A percentile compares a stretch with the other conserved stretches of the same genome.
These are phyloP conservation scores for Aeoliscus strigatus DNA, from an alignment of 2,797 vertebrate species.

Conservation along the genomic window DNA sequence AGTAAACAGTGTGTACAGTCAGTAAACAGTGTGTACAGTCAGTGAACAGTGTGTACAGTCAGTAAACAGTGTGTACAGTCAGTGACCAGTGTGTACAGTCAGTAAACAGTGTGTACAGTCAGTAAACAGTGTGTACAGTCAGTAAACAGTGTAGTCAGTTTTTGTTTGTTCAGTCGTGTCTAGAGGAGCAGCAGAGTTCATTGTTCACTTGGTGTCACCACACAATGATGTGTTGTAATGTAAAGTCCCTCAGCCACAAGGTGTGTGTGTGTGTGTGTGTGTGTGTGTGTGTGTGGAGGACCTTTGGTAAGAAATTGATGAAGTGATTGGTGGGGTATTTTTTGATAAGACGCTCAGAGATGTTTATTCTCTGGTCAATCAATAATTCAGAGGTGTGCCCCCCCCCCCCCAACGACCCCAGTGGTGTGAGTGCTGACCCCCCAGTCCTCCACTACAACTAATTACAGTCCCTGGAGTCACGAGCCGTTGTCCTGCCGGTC, in stretches of 20 bases:
- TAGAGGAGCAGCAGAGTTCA: constrained; percentile 18
- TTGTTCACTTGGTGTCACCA: constrained; percentile 39
- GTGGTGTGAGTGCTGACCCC: constrained; percentile 26
- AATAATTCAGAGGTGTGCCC: constrained; percentile 43
- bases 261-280: constrained; percentile 5
- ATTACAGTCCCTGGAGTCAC: constrained; percentile 48
- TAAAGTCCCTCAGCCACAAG: constrained; percentile 30
- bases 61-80: too few relatives aligned
- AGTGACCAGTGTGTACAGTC: too few relatives aligned
- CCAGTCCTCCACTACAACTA: constrained; percentile 29
- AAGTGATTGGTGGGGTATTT: constrained; percentile 12
- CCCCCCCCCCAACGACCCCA: constrained; percentile 12
- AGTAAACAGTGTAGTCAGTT: constrained; percentile 11
- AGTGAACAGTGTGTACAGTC: too few relatives aligned
- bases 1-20: too few relatives aligned
- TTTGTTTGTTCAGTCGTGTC: too few relatives aligned
- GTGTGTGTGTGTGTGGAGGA: not conserved
- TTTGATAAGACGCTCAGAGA: constrained; percentile 30
- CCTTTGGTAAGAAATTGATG: constrained; percentile 3
- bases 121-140: constrained; percentile 33
- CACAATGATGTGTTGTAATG: constrained; percentile 42
- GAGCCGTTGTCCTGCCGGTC: constrained; percentile 35
- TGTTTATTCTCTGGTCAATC: constrained; percentile 37
- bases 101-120: too few relatives aligned
- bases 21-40: too few relatives aligned